Percentiles rank a stretch among this genome's conserved stretches.
phyloP scores from a whole-genome alignment of 2,888 invertebrate species.

The Anthophora plumipes region DNA sequence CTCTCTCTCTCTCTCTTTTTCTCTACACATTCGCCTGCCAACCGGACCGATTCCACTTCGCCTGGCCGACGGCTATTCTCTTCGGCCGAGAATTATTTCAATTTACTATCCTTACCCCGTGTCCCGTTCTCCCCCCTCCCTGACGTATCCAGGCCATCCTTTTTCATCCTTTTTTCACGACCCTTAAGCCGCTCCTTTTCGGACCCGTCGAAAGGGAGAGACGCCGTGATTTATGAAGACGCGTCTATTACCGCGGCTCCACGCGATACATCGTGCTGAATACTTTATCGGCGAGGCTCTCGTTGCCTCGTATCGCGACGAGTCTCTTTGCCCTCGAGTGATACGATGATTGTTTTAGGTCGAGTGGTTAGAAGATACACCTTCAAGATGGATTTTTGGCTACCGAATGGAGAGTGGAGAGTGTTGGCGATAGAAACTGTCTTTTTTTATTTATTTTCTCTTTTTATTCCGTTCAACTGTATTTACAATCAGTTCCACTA shows the following conservation, averaged over 20 bases:
- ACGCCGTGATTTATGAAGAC: constrained; percentile 72
- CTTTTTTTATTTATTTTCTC: too few species aligned
- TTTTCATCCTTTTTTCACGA: constrained; percentile 47
- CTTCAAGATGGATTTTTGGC: not conserved
- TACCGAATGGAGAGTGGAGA: not conserved
- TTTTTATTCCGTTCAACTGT: too few species aligned
- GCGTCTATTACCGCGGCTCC: constrained; percentile 68
- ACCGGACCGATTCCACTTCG: constrained; percentile 65
- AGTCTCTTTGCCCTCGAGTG: not conserved
- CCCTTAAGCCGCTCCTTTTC: constrained; percentile 33
- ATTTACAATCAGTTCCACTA: too few species aligned
- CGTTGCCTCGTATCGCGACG: constrained; percentile 22
- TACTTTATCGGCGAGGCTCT: constrained; percentile 27
- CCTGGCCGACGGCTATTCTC: constrained; percentile 75
- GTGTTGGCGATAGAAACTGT: too few species aligned
- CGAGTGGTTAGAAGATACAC: not conserved
- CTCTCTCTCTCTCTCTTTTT: constrained; percentile 35
- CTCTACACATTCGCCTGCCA: constrained; percentile 55
- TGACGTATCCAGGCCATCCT: constrained; percentile 57
- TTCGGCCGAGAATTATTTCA: constrained; percentile 80
- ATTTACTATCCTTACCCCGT: constrained; percentile 76
- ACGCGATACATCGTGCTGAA: constrained; percentile 51
- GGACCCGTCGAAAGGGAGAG: constrained; percentile 48
- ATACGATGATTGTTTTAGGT: not conserved
- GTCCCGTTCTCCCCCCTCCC: constrained; percentile 53